These are phyloP conservation scores for Tichodroma muraria DNA, from an alignment of 2,113 vertebrate genomes.

Conservation along the genomic window DNA sequence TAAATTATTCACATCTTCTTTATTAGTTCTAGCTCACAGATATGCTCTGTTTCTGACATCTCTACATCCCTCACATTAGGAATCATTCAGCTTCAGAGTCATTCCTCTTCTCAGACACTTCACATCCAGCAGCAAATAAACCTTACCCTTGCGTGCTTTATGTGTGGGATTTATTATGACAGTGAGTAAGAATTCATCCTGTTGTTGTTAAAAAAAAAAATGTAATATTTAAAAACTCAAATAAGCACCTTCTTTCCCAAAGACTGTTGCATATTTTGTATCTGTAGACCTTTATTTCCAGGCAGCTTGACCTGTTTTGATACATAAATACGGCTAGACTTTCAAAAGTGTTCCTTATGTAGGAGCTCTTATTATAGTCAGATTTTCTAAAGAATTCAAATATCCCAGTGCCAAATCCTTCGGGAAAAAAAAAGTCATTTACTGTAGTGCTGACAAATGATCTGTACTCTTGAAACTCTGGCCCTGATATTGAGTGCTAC, in stretches of 20 bases:
- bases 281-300: not conserved
- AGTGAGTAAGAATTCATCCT: not conserved
- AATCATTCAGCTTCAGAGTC: not conserved
- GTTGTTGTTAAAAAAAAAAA: not conserved
- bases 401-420: not conserved
- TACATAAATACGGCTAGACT: not conserved
- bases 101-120: not conserved
- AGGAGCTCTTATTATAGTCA: not conserved
- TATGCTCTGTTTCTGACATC: not conserved
- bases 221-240: not conserved
- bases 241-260: not conserved
- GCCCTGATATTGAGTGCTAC: not conserved
- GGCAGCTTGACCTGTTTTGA: not conserved
- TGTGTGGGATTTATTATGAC: not conserved
- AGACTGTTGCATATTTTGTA: not conserved
- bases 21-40: not conserved
- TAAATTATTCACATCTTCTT: conserved; percentile 7
- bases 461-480: not conserved
- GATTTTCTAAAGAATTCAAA: conserved; percentile 7
- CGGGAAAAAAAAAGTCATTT: not conserved
- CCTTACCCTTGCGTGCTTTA: not conserved
- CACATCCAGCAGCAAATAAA: not conserved
- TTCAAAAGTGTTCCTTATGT: not conserved
- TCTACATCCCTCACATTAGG: not conserved
- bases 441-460: not conserved